These are phyloP conservation scores for Atrichornis clamosus DNA, from an alignment of 2,113 vertebrate genomes.

Conservation along the genomic window DNA sequence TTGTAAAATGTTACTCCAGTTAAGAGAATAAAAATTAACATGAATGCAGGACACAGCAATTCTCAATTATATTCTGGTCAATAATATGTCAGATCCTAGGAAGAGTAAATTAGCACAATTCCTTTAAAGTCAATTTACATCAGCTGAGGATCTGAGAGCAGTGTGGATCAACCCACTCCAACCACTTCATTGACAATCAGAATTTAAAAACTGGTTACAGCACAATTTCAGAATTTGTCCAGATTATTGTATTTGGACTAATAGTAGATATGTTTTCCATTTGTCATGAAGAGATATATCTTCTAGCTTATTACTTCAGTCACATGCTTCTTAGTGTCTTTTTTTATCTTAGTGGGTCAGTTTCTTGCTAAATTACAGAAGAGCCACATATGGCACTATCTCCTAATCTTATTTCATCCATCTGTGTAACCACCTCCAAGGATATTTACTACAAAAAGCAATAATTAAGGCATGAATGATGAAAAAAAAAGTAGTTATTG, in stretches of 20 bases:
- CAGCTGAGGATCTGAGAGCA: neutral
- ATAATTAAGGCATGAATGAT: neutral
- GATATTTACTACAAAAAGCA: neutral
- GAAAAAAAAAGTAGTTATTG: neutral
- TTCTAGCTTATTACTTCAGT: neutral
- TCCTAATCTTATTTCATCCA: neutral
- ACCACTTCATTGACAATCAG: neutral
- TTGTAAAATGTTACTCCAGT: neutral
- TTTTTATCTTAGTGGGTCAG: neutral
- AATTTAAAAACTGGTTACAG: neutral
- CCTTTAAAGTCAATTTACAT: neutral
- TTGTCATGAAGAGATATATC: neutral
- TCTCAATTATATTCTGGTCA: neutral
- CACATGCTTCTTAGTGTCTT: neutral
- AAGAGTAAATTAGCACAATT: neutral
- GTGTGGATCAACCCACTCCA: neutral
- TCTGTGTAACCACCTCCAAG: neutral
- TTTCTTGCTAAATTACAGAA: neutral
- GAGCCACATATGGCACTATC: neutral
- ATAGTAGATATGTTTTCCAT: neutral
- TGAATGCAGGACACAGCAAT: neutral
- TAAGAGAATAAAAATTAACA: neutral
- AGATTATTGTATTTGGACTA: neutral
- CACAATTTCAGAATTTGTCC: neutral
- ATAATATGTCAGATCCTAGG: neutral